Conservation (phyloP, 2,888 invertebrate species). For the Cryptus armator region DNA sequence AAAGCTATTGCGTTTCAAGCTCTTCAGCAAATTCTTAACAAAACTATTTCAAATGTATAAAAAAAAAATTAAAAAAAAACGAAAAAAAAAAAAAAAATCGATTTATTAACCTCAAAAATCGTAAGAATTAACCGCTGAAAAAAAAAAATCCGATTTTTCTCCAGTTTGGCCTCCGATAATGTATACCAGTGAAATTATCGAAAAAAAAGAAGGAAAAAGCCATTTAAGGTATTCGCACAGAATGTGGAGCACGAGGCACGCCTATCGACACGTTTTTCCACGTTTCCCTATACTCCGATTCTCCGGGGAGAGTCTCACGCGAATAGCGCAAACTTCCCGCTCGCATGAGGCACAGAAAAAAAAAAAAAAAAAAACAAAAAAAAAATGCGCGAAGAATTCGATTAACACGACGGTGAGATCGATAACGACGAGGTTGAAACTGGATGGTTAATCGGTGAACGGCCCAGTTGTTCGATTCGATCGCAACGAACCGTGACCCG, state of each 20-base stretch:
- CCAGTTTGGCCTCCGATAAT: neutral
- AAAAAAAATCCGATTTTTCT: neutral
- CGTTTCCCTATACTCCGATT: conserved; percentile 32
- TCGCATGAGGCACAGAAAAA: neutral
- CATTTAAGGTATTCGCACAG: neutral
- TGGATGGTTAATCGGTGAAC: conserved; percentile 44
- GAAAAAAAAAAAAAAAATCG: neutral
- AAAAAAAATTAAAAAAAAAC: neutral
- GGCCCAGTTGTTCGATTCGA: conserved; percentile 61
- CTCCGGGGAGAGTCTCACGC: neutral
- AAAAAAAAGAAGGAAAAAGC: neutral
- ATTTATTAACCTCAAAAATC: neutral
- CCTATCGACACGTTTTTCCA: conserved; percentile 14
- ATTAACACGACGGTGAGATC: conserved; percentile 53
- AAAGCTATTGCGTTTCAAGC: neutral
- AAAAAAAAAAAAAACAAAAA: neutral
- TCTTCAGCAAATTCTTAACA: neutral
- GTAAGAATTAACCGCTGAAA: neutral
- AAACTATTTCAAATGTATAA: neutral
- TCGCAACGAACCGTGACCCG: conserved; percentile 66
- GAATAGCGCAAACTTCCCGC: conserved; percentile 26
- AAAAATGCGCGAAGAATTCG: conserved; percentile 56
- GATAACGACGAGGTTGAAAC: conserved; percentile 59
- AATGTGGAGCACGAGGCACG: conserved; percentile 48
- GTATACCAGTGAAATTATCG: conserved; percentile 6